Base-by-base conservation (phyloP, 2,113 vertebrate genomes). In the Malurus melanocephalus region DNA sequence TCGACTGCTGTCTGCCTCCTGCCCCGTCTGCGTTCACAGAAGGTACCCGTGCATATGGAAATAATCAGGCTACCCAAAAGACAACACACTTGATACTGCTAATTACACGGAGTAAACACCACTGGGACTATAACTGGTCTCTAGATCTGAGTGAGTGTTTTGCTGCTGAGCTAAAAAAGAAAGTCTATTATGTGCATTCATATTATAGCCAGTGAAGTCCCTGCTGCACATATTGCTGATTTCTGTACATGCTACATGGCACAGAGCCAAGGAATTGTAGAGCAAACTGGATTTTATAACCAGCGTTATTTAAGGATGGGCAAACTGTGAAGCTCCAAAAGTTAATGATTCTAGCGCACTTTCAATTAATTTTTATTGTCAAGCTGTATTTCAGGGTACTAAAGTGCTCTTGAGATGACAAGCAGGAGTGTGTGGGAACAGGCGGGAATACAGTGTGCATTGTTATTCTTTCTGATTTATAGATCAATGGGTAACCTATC, bases 41-140 rank as follows among this genome's bases (percentile, higher is more conserved):
- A 96, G 87, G 82, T 95, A 85, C 74, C 95, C 7, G 45, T 95
- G 89, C 95, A 95, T 95, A 93, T 97, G 96, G 95, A 96, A 97
- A 80, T 84, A 53, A 96, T 96, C 94, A 97, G 80, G 90, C 84
- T 95, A 93, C 95, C 94, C 94, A 88, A 94, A 94, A 94, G 95
- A 95, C 87, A 93, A 92, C 87, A 90, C 84, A 94, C 77, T 82
- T 78, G 85, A 94, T 95, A 87, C 79, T 90, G 87, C 89, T 96
- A 92, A 95, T 95, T 95, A 94, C 88, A 96, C 0, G 15, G 93
- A 87, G 84, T 80, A 92, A 95, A 96, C 71, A 80, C 88, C 66
- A 26, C 56, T 45, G 88, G 91, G 80, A 85, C 91, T 89, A 85
- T 68, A 94, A 82, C 92, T 77, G 4, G 89, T 92, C 83, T 57